Base-by-base conservation (phyloP, 2,113 vertebrate genomes). In the Emydura subglobosa region DNA sequence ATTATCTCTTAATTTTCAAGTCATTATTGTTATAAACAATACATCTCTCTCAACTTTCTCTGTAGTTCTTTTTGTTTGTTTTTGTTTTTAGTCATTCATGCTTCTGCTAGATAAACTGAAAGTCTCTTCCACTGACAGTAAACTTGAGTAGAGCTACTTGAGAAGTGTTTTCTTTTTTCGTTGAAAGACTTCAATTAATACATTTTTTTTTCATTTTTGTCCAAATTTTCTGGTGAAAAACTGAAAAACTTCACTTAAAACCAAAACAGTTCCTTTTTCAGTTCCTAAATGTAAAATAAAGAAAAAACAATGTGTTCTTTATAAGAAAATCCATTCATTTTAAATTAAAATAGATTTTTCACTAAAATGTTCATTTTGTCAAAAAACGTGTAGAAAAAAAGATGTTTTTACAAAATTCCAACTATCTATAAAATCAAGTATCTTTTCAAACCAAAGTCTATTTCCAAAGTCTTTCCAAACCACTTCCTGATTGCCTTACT, bases 1-100 rank as follows among this genome's bases (percentile, higher is more conserved):
- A 21, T 72, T 2, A 65, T 74, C 94, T 91, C 47, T 82, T 82
- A 3, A 89, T 86, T 94, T 91, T 85, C 81, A 90, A 31, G 1
- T 49, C 78, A 49, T 93, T 93, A 29, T 59, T 59, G 24, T 76
- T 82, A 10, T 42, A 49, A 83, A 84, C 11, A 54, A 78, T 88
- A 84, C 89, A 84, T 16, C 0, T 4, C 22, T 91, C 95, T 87
- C 27, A 86, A 22, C 31, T 91, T 90, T 61, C 57, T 61, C 31
- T 31, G 5, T 31, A 31, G 29, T 31, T 61, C 47, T 47, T 47
- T 47, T 47, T 47, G 47, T 47, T 47, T 47, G 47, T 47, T 47
- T 61, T 29, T 17, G 47, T 61, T 61, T 6, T 34, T 34, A 61
- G 59, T 61, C 39, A 53, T 25, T 89, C 74, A 79, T 50, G 83